Evolutionary conservation across 2,797 vertebrate species (phyloP).

Genomic region (Premnoplex brunnescens): DNA sequence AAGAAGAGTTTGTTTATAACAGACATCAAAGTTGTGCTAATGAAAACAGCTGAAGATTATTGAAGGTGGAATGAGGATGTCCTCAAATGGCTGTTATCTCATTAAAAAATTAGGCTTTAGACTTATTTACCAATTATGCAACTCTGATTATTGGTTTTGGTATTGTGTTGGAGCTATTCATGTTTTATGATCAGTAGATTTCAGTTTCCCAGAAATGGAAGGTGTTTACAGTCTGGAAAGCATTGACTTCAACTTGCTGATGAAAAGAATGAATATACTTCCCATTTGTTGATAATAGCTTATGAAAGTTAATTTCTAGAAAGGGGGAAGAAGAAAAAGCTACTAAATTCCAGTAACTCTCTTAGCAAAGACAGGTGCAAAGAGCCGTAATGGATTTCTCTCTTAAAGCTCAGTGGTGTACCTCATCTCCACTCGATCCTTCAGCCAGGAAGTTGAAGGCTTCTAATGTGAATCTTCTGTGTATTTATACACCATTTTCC

Average conservation of each 20-base stretch:
- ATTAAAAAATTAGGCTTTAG: conserved; percentile 20
- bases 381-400: conserved; percentile 2
- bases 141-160: background rate
- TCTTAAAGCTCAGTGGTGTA: background rate
- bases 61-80: background rate
- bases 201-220: background rate
- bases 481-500: background rate
- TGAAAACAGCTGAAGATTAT: background rate
- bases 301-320: background rate
- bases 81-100: background rate
- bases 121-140: background rate
- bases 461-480: background rate
- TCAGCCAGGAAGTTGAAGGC: background rate
- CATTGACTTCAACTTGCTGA: background rate
- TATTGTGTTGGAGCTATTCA: background rate
- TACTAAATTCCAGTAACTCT: background rate
- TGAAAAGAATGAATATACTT: background rate
- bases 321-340: background rate
- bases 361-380: background rate
- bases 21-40: background rate
- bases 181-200: background rate
- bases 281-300: background rate
- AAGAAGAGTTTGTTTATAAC: background rate
- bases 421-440: background rate
- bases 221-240: background rate